These are phyloP conservation scores for Labia minor DNA, from an alignment of 2,888 invertebrate species.

Conservation along the genomic window DNA sequence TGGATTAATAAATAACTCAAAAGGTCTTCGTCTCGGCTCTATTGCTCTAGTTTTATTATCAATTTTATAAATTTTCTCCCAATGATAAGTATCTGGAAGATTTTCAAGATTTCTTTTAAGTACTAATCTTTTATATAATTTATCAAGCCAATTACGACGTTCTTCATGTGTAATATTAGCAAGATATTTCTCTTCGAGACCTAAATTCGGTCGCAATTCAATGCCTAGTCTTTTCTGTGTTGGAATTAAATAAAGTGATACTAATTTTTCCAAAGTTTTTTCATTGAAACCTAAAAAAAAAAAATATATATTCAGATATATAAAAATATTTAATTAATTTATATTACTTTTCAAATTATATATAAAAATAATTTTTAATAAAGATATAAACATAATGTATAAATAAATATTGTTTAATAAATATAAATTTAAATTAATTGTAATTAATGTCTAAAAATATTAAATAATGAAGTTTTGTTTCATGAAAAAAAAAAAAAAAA, in stretches of 20 bases:
- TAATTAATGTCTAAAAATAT: too few relatives aligned
- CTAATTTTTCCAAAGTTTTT: slow-evolving; percentile 56
- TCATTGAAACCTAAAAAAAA: slow-evolving; percentile 59
- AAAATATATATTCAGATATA: neutral
- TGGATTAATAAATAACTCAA: slow-evolving; percentile 54
- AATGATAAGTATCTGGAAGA: slow-evolving; percentile 59
- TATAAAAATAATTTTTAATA: neutral
- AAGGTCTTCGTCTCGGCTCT: slow-evolving; percentile 59
- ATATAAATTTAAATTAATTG: neutral
- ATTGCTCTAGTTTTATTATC: slow-evolving; percentile 54
- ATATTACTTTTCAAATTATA: neutral
- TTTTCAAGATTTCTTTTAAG: neutral
- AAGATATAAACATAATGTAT: neutral
- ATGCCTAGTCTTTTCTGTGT: slow-evolving; percentile 50
- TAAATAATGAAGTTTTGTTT: too few relatives aligned
- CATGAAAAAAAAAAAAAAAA: too few relatives aligned
- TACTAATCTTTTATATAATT: slow-evolving; percentile 50
- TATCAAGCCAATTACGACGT: slow-evolving; percentile 57
- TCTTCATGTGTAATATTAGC: slow-evolving; percentile 60
- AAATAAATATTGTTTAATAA: slow-evolving; percentile 2
- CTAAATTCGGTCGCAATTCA: slow-evolving; percentile 64
- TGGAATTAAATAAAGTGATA: slow-evolving; percentile 61
- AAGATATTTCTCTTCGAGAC: slow-evolving; percentile 42
- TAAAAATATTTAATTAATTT: too few relatives aligned
- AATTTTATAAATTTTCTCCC: slow-evolving; percentile 73